These are phyloP conservation scores for Lomographa bimaculata DNA, from an alignment of 2,888 invertebrate genomes.

Conservation along the genomic window DNA sequence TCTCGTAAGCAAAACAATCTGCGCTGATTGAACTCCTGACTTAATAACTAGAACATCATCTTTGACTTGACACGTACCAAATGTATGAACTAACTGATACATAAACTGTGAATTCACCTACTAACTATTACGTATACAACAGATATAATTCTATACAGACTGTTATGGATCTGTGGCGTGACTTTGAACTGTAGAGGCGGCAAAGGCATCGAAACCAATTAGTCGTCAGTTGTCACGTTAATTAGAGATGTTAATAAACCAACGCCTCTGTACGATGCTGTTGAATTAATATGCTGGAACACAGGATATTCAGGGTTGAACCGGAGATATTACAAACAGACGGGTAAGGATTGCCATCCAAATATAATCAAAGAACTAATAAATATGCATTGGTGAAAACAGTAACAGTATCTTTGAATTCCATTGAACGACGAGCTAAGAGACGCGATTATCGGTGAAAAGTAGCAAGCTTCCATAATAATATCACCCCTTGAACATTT, in stretches of 20 bases:
- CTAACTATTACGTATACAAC: constrained; percentile 4
- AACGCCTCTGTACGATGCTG: constrained; percentile 48
- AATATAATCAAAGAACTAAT: no score
- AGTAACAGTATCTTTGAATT: no score
- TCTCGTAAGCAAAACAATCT: constrained; percentile 39
- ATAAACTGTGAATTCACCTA: constrained; percentile 28
- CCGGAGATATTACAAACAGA: neutral
- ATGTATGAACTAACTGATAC: constrained; percentile 8
- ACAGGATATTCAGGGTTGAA: constrained; percentile 37
- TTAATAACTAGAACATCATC: constrained; percentile 9
- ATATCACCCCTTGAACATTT: no score
- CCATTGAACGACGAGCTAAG: no score
- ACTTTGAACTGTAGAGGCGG: constrained; percentile 39
- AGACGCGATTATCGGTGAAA: no score
- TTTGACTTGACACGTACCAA: neutral
- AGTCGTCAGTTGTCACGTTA: constrained; percentile 65
- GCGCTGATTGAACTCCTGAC: constrained; percentile 35
- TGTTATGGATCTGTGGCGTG: constrained; percentile 37
- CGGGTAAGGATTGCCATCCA: neutral
- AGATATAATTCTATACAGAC: no score
- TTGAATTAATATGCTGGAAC: constrained; percentile 53
- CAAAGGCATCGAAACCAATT: constrained; percentile 58
- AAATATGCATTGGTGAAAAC: no score
- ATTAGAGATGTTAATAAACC: constrained; percentile 56
- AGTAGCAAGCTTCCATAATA: no score